Evolutionary conservation across 2,113 vertebrate genomes (phyloP).

Genomic region (Tichodroma muraria): DNA sequence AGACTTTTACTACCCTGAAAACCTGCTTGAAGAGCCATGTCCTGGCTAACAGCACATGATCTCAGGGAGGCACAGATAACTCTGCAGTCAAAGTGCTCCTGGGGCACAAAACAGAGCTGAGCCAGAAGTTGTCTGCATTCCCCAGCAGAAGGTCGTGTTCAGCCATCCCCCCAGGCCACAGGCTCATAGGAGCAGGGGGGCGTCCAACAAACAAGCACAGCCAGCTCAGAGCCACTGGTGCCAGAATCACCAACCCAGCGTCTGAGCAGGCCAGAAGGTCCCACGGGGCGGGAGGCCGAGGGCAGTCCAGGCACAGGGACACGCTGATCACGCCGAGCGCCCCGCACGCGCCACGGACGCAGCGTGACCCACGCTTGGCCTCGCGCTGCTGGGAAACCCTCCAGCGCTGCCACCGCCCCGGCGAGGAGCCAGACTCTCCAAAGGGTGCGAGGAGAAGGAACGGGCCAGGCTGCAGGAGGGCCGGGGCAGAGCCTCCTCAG

Average conservation of each 20-base stretch:
- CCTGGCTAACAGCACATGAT: rapidly evolving
- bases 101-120: background rate
- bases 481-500: background rate
- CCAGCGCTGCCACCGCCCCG: background rate
- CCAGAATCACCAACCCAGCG: rapidly evolving
- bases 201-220: background rate
- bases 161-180: background rate
- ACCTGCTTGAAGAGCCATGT: background rate
- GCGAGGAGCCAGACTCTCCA: rapidly evolving
- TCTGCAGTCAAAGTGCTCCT: background rate
- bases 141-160: background rate
- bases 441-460: too few species aligned
- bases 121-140: rapidly evolving
- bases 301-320: too few species aligned
- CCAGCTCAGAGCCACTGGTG: background rate
- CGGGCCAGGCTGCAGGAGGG: rapidly evolving
- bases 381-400: background rate
- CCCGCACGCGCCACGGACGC: too few species aligned
- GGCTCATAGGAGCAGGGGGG: background rate
- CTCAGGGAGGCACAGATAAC: background rate
- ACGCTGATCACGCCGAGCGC: too few species aligned
- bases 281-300: too few species aligned
- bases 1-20: background rate
- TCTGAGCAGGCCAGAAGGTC: background rate
- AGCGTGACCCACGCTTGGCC: rapidly evolving